Conservation (phyloP, 2,888 invertebrate species). For the Cataglyphis livida region DNA sequence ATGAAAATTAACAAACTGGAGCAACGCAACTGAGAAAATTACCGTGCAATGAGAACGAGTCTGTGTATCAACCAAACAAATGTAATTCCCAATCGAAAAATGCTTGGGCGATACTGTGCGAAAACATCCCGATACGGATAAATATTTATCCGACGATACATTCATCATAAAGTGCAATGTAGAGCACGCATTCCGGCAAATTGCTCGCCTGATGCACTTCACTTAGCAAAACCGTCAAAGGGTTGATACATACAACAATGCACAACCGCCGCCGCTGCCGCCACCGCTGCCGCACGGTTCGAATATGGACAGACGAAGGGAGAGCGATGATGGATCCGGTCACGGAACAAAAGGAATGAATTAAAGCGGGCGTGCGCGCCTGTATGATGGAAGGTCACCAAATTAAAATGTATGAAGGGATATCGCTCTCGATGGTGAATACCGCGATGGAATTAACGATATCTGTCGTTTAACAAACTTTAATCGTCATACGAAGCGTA, state of each 20-base stretch:
- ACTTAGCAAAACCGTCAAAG: slow-evolving; percentile 64
- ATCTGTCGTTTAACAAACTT: slow-evolving; percentile 41
- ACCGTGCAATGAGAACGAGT: not conserved
- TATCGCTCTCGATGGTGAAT: slow-evolving; percentile 50
- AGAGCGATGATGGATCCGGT: slow-evolving; percentile 71
- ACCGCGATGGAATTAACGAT: slow-evolving; percentile 59
- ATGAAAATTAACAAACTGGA: slow-evolving; percentile 12
- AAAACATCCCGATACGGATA: slow-evolving; percentile 23
- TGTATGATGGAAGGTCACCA: slow-evolving; percentile 61
- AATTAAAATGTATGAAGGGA: slow-evolving; percentile 70
- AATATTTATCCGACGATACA: slow-evolving; percentile 43
- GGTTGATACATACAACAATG: slow-evolving; percentile 63
- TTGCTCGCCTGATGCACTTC: slow-evolving; percentile 66
- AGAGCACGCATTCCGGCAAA: slow-evolving; percentile 62
- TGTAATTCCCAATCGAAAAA: not conserved
- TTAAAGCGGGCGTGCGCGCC: slow-evolving; percentile 63
- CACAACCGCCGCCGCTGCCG: slow-evolving; percentile 6
- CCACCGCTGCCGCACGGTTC: slow-evolving; percentile 14
- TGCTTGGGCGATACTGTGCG: not conserved
- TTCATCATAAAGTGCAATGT: slow-evolving; percentile 14
- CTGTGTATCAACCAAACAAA: not conserved
- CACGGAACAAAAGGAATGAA: slow-evolving; percentile 73
- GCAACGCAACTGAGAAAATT: not conserved
- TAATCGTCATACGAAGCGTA: slow-evolving; percentile 26
- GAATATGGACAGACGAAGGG: slow-evolving; percentile 56